phyloP scores from a whole-genome alignment of 2,797 vertebrate species.

The Scyliorhinus canicula region DNA sequence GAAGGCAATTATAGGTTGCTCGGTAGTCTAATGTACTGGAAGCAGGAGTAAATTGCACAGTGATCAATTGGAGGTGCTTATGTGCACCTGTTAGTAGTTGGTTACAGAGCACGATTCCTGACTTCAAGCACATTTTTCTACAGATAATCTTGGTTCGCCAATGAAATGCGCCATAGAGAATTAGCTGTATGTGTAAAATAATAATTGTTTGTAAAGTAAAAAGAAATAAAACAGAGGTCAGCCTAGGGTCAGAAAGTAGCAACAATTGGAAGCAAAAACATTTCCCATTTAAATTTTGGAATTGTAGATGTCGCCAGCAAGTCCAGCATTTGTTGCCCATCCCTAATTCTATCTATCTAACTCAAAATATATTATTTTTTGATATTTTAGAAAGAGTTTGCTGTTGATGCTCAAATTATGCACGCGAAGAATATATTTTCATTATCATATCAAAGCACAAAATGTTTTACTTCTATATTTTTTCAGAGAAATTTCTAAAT shows the following conservation, averaged over 20 bases:
- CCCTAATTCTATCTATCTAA: not conserved
- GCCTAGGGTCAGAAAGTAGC: not conserved
- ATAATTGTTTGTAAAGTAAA: not conserved
- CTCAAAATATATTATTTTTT: not conserved
- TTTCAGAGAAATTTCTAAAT: not conserved
- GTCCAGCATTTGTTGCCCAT: too few species aligned
- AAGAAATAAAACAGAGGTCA: not conserved
- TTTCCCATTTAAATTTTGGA: not conserved
- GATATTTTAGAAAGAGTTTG: not conserved
- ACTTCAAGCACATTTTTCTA: not conserved
- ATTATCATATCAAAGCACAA: not conserved
- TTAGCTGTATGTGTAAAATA: not conserved
- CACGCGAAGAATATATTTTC: not conserved
- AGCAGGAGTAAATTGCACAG: not conserved
- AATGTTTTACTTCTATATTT: not conserved
- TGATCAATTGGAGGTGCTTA: conserved; percentile 20
- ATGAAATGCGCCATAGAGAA: not conserved
- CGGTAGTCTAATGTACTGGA: not conserved
- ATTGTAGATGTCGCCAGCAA: too few species aligned
- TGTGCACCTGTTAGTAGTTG: not conserved
- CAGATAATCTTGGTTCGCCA: not conserved
- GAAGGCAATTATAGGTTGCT: not conserved
- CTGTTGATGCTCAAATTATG: not conserved
- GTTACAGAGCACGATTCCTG: not conserved
- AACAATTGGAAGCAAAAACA: not conserved